Evolutionary conservation across 2,113 vertebrate species (phyloP), one percentile per base, ranked within the genome.

Genomic region (Heteronetta atricapilla): DNA sequence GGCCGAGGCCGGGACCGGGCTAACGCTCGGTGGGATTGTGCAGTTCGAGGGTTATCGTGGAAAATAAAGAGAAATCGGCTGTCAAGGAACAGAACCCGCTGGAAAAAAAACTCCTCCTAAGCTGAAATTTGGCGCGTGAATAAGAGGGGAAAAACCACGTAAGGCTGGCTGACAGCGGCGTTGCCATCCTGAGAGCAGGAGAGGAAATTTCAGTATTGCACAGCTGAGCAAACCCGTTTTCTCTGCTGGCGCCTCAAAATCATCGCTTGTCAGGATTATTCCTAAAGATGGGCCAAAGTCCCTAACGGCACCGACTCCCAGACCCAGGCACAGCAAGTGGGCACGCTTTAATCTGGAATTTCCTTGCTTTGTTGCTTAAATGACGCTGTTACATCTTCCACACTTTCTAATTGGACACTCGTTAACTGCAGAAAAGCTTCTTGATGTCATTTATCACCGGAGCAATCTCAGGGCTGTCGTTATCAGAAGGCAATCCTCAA

Each of bases 1-100:
- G 2, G 5, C 33, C 7, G 25, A 64, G 63, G 48, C 10, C 6
- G 0, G 3, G 59, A 56, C 5, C 0, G 0, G 36, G 76, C 31
- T 36, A n/a, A 69, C 10, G 8, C 60, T 15, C 29, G 0, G 0
- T 0, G 1, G 42, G 29, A 8, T 29, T 12, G 18, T 26, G 6
- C 46, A 34, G 28, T 16, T 46, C 5, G 50, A 74, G 40, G 64
- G 28, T 31, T 60, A 13, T 5, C 62, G 46, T 34, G 13, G 28
- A 55, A 55, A 40, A 26, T 26, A 19, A 19, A 64, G 19, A 26
- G 34, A 69, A 72, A 80, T 16, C 29, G 23, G 17, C 33, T 21
- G 19, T 29, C 64, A 3, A 13, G 59, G 40, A 72, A 14, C 4
- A 50, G 28, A 40, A 76, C 36, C 26, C 3, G 31, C 26, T 4